phyloP scores from a whole-genome alignment of 2,797 vertebrate genomes.

The Eulemur albifrons region DNA sequence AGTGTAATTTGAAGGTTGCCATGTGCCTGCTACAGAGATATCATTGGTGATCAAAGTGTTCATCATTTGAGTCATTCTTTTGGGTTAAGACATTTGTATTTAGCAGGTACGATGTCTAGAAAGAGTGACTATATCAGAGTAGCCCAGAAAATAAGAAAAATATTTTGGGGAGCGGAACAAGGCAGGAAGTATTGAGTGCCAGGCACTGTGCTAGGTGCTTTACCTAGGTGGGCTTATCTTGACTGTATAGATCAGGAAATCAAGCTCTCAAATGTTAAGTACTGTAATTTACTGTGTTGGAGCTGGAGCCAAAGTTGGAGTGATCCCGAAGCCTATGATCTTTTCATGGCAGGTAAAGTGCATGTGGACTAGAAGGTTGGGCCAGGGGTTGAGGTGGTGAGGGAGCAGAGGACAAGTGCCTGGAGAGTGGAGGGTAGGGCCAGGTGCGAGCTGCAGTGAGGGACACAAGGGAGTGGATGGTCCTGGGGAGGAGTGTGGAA shows the following conservation, averaged over 20 bases:
- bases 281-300: background rate
- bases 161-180: background rate
- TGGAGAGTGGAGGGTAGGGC: background rate
- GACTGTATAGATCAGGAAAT: background rate
- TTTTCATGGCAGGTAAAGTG: slow-evolving; percentile 12
- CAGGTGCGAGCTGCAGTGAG: background rate
- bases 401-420: background rate
- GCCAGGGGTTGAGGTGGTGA: background rate
- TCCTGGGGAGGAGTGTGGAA: background rate
- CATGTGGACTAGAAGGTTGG: background rate
- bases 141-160: background rate
- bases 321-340: background rate
- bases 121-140: background rate
- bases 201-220: background rate
- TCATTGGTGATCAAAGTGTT: background rate
- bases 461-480: background rate
- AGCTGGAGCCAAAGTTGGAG: background rate
- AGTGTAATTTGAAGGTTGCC: slow-evolving; percentile 3
- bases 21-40: background rate
- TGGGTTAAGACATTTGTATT: slow-evolving; percentile 33
- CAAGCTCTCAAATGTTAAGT: background rate
- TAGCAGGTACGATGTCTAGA: background rate
- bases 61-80: background rate
- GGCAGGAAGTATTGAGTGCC: background rate
- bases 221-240: background rate